Conservation (phyloP, 2,797 vertebrate species). For the Psittacula echo region DNA sequence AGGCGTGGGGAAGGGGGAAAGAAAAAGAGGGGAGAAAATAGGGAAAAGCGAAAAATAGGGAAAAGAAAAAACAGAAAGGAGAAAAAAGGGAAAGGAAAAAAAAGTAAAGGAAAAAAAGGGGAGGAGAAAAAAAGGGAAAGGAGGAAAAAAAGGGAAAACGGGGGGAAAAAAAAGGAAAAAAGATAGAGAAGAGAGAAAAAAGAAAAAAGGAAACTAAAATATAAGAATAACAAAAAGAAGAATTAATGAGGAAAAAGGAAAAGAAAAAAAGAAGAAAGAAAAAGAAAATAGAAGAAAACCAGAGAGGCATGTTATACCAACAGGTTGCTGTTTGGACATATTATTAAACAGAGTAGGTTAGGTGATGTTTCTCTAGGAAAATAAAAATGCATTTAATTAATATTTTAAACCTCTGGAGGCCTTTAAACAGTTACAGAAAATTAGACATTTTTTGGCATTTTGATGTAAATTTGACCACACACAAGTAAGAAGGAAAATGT, state of each 20-base stretch:
- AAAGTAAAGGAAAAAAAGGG: rapidly evolving
- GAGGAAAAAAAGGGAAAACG: rapidly evolving
- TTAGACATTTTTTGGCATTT: not conserved
- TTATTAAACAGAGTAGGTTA: not conserved
- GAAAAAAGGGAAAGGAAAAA: not conserved
- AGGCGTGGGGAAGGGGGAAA: rapidly evolving
- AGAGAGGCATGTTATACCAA: not conserved
- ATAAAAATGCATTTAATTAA: not conserved
- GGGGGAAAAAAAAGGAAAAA: too few species aligned
- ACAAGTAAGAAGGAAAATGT: not conserved
- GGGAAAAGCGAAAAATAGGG: rapidly evolving
- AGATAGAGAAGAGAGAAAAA: not conserved
- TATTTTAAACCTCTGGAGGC: not conserved
- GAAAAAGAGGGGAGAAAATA: rapidly evolving
- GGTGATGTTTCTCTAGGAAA: not conserved
- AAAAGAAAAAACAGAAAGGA: not conserved
- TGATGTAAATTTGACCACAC: not conserved
- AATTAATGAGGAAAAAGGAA: rapidly evolving
- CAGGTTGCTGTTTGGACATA: not conserved
- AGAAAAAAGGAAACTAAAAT: rapidly evolving
- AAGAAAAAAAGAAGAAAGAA: rapidly evolving
- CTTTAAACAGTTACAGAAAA: not conserved
- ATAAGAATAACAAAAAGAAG: rapidly evolving
- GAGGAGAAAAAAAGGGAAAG: rapidly evolving
- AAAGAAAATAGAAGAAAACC: rapidly evolving